Conservation (phyloP, 2,888 invertebrate genomes). For the Aspidiotus rigidus region DNA sequence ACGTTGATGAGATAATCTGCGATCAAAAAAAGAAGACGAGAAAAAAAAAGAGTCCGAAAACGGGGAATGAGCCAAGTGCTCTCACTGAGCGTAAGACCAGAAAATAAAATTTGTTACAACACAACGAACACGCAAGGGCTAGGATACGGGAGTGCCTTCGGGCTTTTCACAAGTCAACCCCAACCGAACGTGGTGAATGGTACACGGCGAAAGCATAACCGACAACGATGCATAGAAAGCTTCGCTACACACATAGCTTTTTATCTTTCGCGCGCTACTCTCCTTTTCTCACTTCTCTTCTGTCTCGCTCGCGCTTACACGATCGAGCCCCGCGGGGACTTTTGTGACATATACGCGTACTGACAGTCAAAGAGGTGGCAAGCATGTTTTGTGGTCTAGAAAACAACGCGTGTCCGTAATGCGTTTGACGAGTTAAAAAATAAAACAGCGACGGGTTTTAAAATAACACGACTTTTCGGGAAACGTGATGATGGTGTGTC, state of each 20-base stretch:
- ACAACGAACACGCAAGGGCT: slow-evolving; percentile 22
- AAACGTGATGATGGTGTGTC: too few species aligned
- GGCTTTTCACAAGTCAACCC: slow-evolving; percentile 16
- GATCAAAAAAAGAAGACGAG: not conserved
- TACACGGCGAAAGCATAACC: slow-evolving; percentile 1
- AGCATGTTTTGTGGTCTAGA: slow-evolving; percentile 23
- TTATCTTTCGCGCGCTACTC: not conserved
- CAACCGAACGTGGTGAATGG: not conserved
- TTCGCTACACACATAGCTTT: too few species aligned
- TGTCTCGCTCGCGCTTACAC: slow-evolving; percentile 2
- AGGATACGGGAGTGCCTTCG: slow-evolving; percentile 22
- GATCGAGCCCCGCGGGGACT: slow-evolving; percentile 23
- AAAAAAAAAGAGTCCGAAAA: not conserved
- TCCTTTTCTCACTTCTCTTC: slow-evolving; percentile 14
- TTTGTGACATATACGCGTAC: slow-evolving; percentile 22
- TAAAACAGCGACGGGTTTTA: slow-evolving; percentile 6
- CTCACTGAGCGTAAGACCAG: slow-evolving; percentile 26
- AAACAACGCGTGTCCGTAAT: slow-evolving; percentile 11
- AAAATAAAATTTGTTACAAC: slow-evolving; percentile 33
- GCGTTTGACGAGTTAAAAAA: slow-evolving; percentile 4
- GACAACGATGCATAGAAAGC: slow-evolving; percentile 1
- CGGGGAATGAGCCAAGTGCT: slow-evolving; percentile 13
- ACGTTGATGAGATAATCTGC: slow-evolving; percentile 29
- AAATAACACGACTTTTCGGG: not conserved
- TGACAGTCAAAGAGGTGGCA: slow-evolving; percentile 21